Percentiles rank a stretch among this genome's conserved stretches.
These are phyloP conservation scores for Brachyptera risi DNA, from an alignment of 2,888 invertebrate species.

Conservation along the genomic window DNA sequence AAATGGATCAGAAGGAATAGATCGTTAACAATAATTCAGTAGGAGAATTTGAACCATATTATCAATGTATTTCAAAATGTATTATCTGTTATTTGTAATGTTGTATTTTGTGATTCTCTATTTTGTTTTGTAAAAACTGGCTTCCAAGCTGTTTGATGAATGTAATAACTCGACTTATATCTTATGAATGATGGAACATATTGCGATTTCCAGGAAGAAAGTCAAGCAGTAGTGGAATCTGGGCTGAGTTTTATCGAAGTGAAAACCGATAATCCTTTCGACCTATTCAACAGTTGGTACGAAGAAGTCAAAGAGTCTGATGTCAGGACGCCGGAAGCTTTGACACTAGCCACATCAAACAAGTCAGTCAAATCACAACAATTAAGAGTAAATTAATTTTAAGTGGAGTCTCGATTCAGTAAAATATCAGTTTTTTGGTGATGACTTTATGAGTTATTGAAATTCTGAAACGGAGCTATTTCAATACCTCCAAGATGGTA, in stretches of 20 bases:
- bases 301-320: constrained; percentile 40
- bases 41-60: no score
- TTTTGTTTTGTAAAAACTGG: no score
- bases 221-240: constrained; percentile 37
- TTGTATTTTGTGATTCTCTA: no score
- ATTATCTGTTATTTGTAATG: no score
- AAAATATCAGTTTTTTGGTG: not conserved
- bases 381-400: no score
- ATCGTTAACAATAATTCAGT: no score
- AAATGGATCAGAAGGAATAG: no score
- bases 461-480: not conserved
- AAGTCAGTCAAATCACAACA: constrained; percentile 42
- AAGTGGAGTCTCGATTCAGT: not conserved
- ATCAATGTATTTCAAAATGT: no score
- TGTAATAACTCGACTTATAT: no score
- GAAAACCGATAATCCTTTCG: constrained; percentile 43
- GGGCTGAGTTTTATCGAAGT: constrained; percentile 44
- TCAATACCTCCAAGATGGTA: no score
- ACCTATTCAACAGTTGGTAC: constrained; percentile 48
- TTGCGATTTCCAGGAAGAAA: not conserved
- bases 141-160: no score
- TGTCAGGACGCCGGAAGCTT: constrained; percentile 37
- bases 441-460: not conserved
- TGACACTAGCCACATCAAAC: constrained; percentile 46
- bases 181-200: no score